Evolutionary conservation across 2,797 vertebrate species (phyloP).

Genomic region (Coregonus sp.): DNA sequence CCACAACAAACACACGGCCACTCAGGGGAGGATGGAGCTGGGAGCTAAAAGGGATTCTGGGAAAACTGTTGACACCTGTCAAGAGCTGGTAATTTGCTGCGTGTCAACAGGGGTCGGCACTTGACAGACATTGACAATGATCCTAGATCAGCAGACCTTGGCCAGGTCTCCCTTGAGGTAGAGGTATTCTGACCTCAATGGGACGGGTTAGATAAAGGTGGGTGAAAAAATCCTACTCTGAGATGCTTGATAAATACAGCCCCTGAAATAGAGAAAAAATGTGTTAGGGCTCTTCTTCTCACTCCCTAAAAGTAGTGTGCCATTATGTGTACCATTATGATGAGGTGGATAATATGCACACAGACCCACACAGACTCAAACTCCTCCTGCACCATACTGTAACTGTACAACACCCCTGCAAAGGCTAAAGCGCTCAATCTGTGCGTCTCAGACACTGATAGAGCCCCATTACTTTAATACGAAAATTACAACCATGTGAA

Average conservation of each 20-base stretch:
- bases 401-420: constrained; percentile 44
- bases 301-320: constrained; percentile 37
- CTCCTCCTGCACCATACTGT: constrained; percentile 31
- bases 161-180: not conserved
- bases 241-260: constrained; percentile 11
- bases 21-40: constrained; percentile 22
- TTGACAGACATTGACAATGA: constrained; percentile 2
- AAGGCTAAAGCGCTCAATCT: constrained; percentile 52
- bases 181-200: not conserved
- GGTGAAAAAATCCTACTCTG: not conserved
- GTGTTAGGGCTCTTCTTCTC: constrained; percentile 48
- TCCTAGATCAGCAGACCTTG: too few species aligned
- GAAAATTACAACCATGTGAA: constrained; percentile 81
- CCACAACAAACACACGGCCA: constrained; percentile 42
- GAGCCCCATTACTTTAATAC: constrained; percentile 75
- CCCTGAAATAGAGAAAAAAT: constrained; percentile 36
- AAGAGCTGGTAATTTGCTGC: not conserved
- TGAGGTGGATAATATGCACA: constrained; percentile 51
- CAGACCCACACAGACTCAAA: constrained; percentile 28
- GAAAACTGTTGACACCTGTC: constrained; percentile 34
- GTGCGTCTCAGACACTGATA: constrained; percentile 67
- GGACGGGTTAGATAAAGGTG: not conserved
- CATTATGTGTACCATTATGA: constrained; percentile 59
- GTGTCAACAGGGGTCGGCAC: not conserved
- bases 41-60: constrained; percentile 42